phyloP scores from a whole-genome alignment of 2,888 invertebrate genomes.

The Lasioglossum leucozonium region DNA sequence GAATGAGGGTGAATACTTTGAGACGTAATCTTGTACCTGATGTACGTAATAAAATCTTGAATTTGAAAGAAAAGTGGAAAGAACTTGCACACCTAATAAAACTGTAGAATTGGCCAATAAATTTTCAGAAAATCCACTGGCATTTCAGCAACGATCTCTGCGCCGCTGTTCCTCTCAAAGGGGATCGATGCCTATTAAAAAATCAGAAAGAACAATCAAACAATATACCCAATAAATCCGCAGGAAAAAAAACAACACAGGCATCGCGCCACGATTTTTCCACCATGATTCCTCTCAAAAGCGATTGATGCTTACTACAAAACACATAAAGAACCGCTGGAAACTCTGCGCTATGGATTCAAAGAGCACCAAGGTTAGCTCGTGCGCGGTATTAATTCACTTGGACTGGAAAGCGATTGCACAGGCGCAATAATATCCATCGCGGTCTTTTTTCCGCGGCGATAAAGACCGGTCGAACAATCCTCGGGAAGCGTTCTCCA shows the following conservation, averaged over 20 bases:
- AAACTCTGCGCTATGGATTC: neutral
- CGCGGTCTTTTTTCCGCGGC: too few relatives aligned
- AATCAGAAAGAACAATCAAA: neutral
- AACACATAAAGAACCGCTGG: neutral
- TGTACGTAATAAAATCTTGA: too few relatives aligned
- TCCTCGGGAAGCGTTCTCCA: constrained; percentile 1
- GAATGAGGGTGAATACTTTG: too few relatives aligned
- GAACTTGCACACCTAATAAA: too few relatives aligned
- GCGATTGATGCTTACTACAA: neutral
- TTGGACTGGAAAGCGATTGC: neutral
- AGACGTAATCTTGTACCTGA: too few relatives aligned
- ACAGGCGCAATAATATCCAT: neutral
- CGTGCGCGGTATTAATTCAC: neutral
- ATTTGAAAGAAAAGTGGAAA: too few relatives aligned
- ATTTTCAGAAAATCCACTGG: neutral
- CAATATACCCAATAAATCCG: neutral
- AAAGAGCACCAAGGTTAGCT: neutral
- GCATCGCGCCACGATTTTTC: neutral
- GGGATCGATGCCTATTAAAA: neutral
- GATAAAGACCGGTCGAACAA: constrained; percentile 5
- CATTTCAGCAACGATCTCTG: neutral
- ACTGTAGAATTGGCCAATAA: neutral
- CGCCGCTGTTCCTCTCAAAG: neutral
- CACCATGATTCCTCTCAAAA: neutral
- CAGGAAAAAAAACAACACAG: neutral